Evolutionary conservation across 1,140 invertebrate species (phyloP), one percentile per base, ranked within the genome.

Genomic region (Rhagoletis zephyria): DNA sequence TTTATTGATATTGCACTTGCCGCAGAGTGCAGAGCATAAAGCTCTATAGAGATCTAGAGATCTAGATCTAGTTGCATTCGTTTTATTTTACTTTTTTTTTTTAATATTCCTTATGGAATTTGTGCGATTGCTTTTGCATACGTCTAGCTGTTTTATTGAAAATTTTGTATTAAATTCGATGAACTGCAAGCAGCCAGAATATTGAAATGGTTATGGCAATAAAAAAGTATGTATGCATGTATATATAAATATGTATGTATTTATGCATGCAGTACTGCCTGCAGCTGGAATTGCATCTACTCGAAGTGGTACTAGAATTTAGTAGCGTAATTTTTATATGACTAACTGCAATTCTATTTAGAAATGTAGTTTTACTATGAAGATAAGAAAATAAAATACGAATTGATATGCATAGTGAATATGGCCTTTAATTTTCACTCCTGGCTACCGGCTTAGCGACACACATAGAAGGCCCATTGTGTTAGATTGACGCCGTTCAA

Each of bases 1-100:
- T 67, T 67, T 67, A 67, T 67, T 67, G 64, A 67, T 67, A 67
- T 67, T 67, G 10, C 64, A 67, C 40, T 67, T 67, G 7, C 64
- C 64, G 40, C 19, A 67, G 7, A 42, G 64, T 67, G 64, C 19
- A 40, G 19, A 40, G 64, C 6, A 30, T 30, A 30, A 30, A 30
- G 30, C 64, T 42, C 5, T n/a, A n/a, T n/a, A n/a, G n/a, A n/a
- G n/a, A n/a, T n/a, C n/a, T n/a, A n/a, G n/a, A n/a, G n/a, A n/a
- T n/a, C n/a, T n/a, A n/a, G n/a, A n/a, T n/a, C n/a, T 67, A 4
- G 4, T 67, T 67, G 30, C 19, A 5, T 40, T 42, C 19, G 30
- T 67, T 10, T 67, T 3, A 67, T 67, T 67, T 67, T 67, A 19
- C 63, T 19, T 6, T 7, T 30, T n/a, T n/a, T n/a, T 65, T 65